Percentiles rank a stretch among this genome's conserved stretches.
phyloP scores from a whole-genome alignment of 2,113 vertebrate species.

The Hypocryptadius cinnamomeus region DNA sequence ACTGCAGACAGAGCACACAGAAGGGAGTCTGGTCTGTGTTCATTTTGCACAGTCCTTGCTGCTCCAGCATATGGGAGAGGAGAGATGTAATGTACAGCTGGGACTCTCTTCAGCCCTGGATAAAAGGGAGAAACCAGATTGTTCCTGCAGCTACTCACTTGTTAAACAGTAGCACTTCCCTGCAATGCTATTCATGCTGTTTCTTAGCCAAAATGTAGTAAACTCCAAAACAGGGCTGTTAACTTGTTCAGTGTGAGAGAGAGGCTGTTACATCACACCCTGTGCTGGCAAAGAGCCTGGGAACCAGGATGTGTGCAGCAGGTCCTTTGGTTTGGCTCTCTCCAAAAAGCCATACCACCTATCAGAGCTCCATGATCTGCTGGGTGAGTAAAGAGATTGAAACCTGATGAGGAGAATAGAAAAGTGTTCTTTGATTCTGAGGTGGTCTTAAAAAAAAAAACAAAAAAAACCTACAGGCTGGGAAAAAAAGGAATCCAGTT shows the following conservation, averaged over 20 bases:
- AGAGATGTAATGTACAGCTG: not conserved
- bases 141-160: not conserved
- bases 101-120: not conserved
- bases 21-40: not conserved
- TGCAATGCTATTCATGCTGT: not conserved
- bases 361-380: not conserved
- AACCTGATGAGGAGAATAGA: not conserved
- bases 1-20: not conserved
- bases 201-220: constrained; percentile 29
- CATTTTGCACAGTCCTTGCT: not conserved
- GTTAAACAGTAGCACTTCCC: not conserved
- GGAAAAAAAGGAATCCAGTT: not conserved
- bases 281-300: constrained; percentile 32
- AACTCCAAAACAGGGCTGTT: not conserved
- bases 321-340: not conserved
- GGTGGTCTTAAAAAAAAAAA: not conserved
- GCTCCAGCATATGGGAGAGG: not conserved
- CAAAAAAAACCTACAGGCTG: not conserved
- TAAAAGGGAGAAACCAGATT: not conserved
- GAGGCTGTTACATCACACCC: constrained; percentile 19
- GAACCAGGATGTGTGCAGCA: not conserved
- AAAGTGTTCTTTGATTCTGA: not conserved
- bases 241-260: not conserved
- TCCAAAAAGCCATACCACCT: not conserved
- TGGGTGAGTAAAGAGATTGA: not conserved